Conservation (phyloP, 2,113 vertebrate species). For the Xenopus tropicalis region DNA sequence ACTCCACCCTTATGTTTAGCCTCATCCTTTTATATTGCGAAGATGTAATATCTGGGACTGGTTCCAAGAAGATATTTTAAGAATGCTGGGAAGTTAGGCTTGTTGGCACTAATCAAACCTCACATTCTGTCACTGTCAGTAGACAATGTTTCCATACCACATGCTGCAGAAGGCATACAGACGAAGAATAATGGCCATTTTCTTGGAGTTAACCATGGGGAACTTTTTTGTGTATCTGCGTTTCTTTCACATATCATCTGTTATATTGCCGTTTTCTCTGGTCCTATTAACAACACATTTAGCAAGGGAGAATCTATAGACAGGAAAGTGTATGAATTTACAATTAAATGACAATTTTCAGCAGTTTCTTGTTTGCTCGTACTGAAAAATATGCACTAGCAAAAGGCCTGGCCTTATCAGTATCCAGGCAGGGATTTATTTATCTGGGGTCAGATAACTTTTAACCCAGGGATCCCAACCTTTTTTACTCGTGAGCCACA, state of each 20-base stretch:
- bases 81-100: constrained; percentile 37
- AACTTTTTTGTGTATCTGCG: not conserved
- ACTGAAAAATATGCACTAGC: too few relatives aligned
- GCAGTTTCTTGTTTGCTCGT: too few relatives aligned
- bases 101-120: constrained; percentile 29
- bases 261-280: not conserved
- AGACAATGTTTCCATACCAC: constrained; percentile 36
- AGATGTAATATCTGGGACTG: constrained; percentile 38
- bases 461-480: too few relatives aligned
- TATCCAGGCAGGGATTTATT: too few relatives aligned
- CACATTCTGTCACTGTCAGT: constrained; percentile 35
- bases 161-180: constrained; percentile 35
- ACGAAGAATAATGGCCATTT: constrained; percentile 4
- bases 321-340: too few relatives aligned
- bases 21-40: constrained; percentile 13
- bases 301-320: too few relatives aligned
- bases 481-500: too few relatives aligned
- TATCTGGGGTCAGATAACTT: too few relatives aligned
- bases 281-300: too few relatives aligned
- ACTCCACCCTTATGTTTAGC: constrained; percentile 5
- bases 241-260: not conserved
- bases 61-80: constrained; percentile 43
- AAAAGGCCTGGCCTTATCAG: too few relatives aligned
- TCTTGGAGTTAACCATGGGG: constrained; percentile 7
- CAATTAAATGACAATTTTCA: too few relatives aligned